Conservation (phyloP, 2,888 invertebrate species). For the Hermodice carunculata region DNA sequence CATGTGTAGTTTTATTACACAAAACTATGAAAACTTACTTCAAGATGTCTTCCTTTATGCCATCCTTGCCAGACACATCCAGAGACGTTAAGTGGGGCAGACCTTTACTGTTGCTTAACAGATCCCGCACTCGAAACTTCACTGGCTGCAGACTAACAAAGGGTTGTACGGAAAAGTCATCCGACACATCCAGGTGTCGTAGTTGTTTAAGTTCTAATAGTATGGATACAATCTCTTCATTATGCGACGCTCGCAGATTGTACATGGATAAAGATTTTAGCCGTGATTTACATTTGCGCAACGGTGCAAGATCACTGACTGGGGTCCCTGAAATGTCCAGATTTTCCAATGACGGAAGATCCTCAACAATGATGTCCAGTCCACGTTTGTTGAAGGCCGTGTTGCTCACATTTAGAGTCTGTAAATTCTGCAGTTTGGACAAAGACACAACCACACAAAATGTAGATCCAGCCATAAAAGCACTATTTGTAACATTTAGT, state of each 20-base stretch:
- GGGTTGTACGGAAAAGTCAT: constrained; percentile 69
- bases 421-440: constrained; percentile 75
- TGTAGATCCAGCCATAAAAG: constrained; percentile 76
- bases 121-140: constrained; percentile 52
- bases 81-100: constrained; percentile 75
- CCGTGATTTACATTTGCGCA: constrained; percentile 74
- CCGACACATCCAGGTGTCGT: constrained; percentile 75
- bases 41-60: constrained; percentile 71
- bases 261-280: constrained; percentile 76
- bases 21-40: constrained; percentile 65
- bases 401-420: constrained; percentile 75
- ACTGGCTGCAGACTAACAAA: constrained; percentile 69
- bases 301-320: constrained; percentile 76
- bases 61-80: constrained; percentile 77
- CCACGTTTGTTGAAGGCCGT: constrained; percentile 79
- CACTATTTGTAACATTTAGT: constrained; percentile 76
- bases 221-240: constrained; percentile 71
- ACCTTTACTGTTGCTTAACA: constrained; percentile 52
- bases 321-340: constrained; percentile 78
- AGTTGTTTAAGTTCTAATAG: constrained; percentile 73
- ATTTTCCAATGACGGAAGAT: constrained; percentile 76
- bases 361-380: constrained; percentile 77
- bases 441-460: constrained; percentile 76
- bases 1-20: too few relatives aligned
- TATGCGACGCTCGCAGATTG: constrained; percentile 71